phyloP scores from a whole-genome alignment of 2,797 vertebrate species.

The Syndactyla subalaris region DNA sequence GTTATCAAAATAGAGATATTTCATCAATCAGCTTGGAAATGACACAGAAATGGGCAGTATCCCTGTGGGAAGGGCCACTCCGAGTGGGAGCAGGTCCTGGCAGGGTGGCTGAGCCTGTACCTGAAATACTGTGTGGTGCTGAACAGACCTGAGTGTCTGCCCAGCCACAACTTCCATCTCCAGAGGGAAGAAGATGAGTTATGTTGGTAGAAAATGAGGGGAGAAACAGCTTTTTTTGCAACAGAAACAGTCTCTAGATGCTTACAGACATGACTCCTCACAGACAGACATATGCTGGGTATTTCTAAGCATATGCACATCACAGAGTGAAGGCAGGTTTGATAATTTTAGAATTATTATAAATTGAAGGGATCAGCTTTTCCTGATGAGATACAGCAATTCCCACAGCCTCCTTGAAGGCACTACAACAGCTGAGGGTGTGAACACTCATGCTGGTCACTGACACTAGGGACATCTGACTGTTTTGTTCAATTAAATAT shows the following conservation, averaged over 20 bases:
- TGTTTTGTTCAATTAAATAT: neutral
- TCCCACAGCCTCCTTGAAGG: neutral
- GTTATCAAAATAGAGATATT: neutral
- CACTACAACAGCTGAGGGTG: neutral
- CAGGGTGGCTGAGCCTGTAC: neutral
- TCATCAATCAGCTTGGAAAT: constrained; percentile 21
- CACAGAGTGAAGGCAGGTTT: neutral
- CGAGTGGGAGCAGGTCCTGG: neutral
- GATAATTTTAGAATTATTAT: neutral
- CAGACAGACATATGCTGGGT: neutral
- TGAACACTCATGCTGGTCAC: neutral
- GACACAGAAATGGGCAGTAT: neutral
- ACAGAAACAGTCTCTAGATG: neutral
- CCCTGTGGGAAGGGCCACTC: rapidly evolving
- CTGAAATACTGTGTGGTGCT: neutral
- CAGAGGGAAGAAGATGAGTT: neutral
- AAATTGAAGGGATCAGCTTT: neutral
- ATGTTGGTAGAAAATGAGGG: neutral
- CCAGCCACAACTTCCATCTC: neutral
- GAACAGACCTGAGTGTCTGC: neutral
- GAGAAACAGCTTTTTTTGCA: neutral
- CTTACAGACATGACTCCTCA: neutral
- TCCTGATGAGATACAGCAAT: neutral
- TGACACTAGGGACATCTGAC: neutral
- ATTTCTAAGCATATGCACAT: neutral